Conservation (phyloP, 2,113 vertebrate genomes). For the Sciurus niger region DNA sequence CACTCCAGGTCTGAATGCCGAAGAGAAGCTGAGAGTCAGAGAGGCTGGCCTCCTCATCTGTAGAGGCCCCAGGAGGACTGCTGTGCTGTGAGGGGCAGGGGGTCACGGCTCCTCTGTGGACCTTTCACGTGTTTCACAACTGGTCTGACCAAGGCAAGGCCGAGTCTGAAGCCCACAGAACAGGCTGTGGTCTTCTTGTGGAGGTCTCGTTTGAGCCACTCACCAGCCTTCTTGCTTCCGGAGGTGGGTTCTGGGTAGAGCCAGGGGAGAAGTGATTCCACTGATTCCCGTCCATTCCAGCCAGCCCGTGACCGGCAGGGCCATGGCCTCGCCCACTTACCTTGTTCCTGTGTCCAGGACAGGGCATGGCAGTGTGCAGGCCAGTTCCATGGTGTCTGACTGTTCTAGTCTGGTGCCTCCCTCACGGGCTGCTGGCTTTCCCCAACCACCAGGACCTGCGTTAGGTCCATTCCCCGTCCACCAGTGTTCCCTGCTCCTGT, state of each 20-base stretch:
- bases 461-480: rapidly evolving
- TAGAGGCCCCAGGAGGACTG: rapidly evolving
- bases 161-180: not conserved
- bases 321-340: not conserved
- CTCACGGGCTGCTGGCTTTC: not conserved
- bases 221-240: too few relatives aligned
- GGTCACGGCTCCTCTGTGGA: too few relatives aligned
- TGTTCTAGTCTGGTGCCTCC: not conserved
- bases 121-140: not conserved
- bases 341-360: not conserved
- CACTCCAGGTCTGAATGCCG: not conserved
- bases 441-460: rapidly evolving
- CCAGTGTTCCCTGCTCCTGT: rapidly evolving
- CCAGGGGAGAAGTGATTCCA: rapidly evolving
- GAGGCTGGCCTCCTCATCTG: not conserved
- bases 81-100: rapidly evolving
- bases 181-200: not conserved
- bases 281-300: rapidly evolving
- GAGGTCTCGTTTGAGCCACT: not conserved
- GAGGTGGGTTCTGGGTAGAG: not conserved
- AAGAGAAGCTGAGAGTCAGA: not conserved
- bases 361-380: rapidly evolving
- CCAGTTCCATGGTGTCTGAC: not conserved
- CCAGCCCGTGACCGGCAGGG: rapidly evolving
- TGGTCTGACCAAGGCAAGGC: not conserved